These are phyloP conservation scores for Papilio dardanus DNA, from an alignment of 1,140 invertebrate species.

Conservation along the genomic window DNA sequence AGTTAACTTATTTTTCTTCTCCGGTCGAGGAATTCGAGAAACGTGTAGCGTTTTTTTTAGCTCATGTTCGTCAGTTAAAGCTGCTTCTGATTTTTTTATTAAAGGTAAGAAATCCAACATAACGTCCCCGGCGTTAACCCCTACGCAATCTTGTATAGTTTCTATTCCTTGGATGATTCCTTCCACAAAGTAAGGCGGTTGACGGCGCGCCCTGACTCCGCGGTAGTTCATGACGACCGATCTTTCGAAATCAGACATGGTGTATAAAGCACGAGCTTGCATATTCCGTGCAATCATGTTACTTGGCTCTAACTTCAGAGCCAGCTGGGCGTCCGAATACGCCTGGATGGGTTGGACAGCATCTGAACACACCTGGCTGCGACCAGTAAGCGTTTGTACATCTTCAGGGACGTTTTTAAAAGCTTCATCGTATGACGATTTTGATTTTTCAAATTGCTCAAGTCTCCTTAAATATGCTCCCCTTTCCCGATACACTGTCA, in stretches of 20 bases:
- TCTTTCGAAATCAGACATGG: slow-evolving; percentile 83
- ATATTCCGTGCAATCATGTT: slow-evolving; percentile 79
- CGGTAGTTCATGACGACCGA: slow-evolving; percentile 81
- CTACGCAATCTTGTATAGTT: slow-evolving; percentile 77
- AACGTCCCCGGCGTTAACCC: slow-evolving; percentile 69
- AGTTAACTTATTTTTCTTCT: slow-evolving; percentile 65
- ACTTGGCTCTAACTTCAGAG: slow-evolving; percentile 73
- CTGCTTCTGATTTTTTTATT: slow-evolving; percentile 68
- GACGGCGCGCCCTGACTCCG: slow-evolving; percentile 69
- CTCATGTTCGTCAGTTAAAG: slow-evolving; percentile 60
- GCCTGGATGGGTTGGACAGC: slow-evolving; percentile 79
- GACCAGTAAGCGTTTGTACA: slow-evolving; percentile 75
- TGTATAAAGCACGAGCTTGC: slow-evolving; percentile 81
- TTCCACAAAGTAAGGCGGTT: slow-evolving; percentile 82
- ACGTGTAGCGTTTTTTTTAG: slow-evolving; percentile 59
- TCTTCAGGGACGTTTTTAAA: slow-evolving; percentile 75
- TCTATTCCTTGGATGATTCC: slow-evolving; percentile 80
- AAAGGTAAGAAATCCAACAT: slow-evolving; percentile 76
- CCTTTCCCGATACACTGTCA: slow-evolving; percentile 81
- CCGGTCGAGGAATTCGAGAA: slow-evolving; percentile 67
- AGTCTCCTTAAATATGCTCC: slow-evolving; percentile 78
- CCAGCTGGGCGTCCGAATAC: slow-evolving; percentile 78
- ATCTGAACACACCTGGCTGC: slow-evolving; percentile 78
- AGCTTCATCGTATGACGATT: slow-evolving; percentile 79
- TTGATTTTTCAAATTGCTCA: slow-evolving; percentile 79